These are phyloP conservation scores for Dasyornis broadbenti DNA, from an alignment of 2,113 vertebrate species.

Conservation along the genomic window DNA sequence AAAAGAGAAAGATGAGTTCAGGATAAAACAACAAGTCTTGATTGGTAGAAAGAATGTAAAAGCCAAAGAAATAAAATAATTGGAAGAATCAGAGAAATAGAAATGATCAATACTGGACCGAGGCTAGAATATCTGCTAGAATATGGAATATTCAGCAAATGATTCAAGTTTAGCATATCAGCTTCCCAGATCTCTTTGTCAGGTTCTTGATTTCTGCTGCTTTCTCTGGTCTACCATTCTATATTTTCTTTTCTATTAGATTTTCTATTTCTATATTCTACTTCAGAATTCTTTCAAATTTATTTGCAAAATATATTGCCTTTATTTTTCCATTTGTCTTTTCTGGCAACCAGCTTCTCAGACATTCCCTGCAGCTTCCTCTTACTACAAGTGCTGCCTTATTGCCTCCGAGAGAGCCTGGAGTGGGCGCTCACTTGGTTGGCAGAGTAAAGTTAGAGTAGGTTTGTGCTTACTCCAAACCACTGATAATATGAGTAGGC, in stretches of 20 bases:
- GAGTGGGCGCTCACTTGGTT: background rate
- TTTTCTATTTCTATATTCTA: background rate
- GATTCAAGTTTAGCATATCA: background rate
- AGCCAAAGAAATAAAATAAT: background rate
- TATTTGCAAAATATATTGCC: background rate
- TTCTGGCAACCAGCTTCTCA: background rate
- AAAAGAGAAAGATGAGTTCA: background rate
- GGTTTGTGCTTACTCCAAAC: background rate
- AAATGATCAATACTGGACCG: background rate
- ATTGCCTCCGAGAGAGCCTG: background rate
- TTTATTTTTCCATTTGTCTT: background rate
- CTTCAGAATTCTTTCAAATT: background rate
- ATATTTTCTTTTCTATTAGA: background rate
- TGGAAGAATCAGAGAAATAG: background rate
- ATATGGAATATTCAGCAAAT: background rate
- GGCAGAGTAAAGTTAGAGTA: background rate
- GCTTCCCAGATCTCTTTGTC: background rate
- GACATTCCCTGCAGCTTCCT: background rate
- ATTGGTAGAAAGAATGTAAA: background rate
- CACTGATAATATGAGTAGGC: background rate
- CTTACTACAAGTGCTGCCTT: background rate
- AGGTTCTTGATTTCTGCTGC: background rate
- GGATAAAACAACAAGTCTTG: background rate
- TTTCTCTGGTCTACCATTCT: background rate
- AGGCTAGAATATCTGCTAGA: background rate